Evolutionary conservation across 1,140 invertebrate genomes (phyloP).

Genomic region (Nomia melanderi): DNA sequence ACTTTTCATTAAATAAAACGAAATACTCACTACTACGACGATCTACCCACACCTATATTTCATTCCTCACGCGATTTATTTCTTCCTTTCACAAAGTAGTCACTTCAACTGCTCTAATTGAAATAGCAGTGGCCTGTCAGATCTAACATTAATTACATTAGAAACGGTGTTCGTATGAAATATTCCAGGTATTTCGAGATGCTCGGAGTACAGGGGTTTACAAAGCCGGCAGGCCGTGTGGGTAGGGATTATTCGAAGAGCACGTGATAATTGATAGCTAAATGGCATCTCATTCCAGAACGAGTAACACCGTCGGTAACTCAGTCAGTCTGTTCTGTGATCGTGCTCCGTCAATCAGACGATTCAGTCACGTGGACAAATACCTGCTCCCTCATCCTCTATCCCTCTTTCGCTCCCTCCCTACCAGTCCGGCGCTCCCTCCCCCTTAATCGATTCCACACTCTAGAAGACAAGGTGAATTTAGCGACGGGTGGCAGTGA

Average conservation of each 20-base stretch:
- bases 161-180: background rate
- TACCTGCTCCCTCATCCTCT: constrained; percentile 17
- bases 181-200: background rate
- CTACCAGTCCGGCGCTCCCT: background rate
- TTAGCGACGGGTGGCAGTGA: constrained; percentile 28
- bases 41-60: too few relatives aligned
- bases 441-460: constrained; percentile 49
- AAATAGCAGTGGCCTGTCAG: too few relatives aligned
- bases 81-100: too few relatives aligned
- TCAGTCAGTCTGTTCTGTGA: constrained; percentile 30
- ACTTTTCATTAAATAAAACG: too few relatives aligned
- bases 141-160: background rate
- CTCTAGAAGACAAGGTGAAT: constrained; percentile 48
- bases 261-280: constrained; percentile 45
- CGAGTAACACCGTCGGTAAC: constrained; percentile 12
- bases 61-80: too few relatives aligned
- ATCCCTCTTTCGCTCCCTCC: background rate
- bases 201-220: background rate
- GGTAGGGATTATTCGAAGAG: constrained; percentile 24
- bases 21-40: too few relatives aligned
- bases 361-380: constrained; percentile 52
- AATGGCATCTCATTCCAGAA: constrained; percentile 45
- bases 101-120: too few relatives aligned
- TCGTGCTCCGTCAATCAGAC: constrained; percentile 45
- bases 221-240: background rate